Evolutionary conservation across 1,140 invertebrate species (phyloP), one percentile per base, ranked within the genome.

Genomic region (Drosophila auraria): DNA sequence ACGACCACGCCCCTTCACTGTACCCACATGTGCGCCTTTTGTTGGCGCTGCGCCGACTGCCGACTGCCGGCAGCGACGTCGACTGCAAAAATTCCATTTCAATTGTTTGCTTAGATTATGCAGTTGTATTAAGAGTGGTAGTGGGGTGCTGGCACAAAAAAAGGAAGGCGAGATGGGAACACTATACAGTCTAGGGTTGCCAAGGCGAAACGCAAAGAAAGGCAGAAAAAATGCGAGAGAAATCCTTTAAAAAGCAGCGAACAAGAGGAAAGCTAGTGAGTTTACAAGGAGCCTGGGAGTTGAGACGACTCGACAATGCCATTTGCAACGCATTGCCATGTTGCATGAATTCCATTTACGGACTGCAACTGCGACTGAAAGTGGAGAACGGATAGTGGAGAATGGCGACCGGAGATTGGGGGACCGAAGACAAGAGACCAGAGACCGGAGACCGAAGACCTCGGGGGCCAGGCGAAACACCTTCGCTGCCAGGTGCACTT

Each of bases 61-160:
- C n/a, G 45, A 58, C 40, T 42, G 42, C 38, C 60, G 56, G 50
- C 70, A 58, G 75, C 77, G 71, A 60, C 64, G 9, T 23, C 80
- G 71, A 83, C 84, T 74, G 75, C 86, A 81, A 68, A 86, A 90
- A 91, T 91, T 90, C 87, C 72, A 90, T 90, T 90, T 91, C 87
- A 90, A 90, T 90, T 90, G 86, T 90, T 90, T 90, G 79, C 86
- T 86, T 86, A 89, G 86, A 84, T 89, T 90, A 89, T 89, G 87
- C 87, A 90, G 86, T 72, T 91, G 87, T 90, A 90, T 86, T 90
- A 90, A 80, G 78, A 80, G 63, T 5, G 38, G 17, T 2, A 23
- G 17, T 47, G 11, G 50, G 50, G 40, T 23, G 63, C 8, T 33
- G 69, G 27, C 4, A 57, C 33, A 62, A 30, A 47, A 47, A 53